phyloP scores from a whole-genome alignment of 2,888 invertebrate species.

The Pristionchus exspectatus region DNA sequence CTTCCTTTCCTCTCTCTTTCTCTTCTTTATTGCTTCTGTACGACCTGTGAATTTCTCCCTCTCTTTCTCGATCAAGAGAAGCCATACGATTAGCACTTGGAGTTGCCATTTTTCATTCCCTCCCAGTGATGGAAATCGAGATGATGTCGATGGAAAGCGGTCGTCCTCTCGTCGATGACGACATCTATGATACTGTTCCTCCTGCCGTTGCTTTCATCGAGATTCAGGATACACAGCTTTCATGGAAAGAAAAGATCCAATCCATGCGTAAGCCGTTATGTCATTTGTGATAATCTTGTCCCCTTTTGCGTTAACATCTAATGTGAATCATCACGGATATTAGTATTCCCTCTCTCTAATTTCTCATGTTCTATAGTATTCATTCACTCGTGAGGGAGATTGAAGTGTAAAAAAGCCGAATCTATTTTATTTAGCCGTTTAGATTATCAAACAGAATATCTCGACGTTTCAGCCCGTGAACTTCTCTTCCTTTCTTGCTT shows the following conservation, averaged over 20 bases:
- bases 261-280: too few relatives aligned
- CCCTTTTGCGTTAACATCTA: background rate
- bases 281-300: background rate
- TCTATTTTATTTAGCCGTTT: too few relatives aligned
- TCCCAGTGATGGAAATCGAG: background rate
- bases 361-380: too few relatives aligned
- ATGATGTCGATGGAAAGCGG: background rate
- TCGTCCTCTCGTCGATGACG: background rate
- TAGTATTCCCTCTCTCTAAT: background rate
- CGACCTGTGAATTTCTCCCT: background rate
- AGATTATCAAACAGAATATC: too few relatives aligned
- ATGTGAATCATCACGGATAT: background rate
- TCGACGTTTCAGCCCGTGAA: background rate
- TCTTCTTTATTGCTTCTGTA: constrained; percentile 12
- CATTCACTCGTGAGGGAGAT: too few relatives aligned
- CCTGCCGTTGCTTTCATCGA: background rate
- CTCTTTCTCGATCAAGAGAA: constrained; percentile 3
- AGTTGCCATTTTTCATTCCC: background rate
- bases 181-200: background rate
- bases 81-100: background rate
- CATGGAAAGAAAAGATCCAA: background rate
- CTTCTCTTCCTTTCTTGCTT: background rate
- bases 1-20: background rate
- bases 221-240: background rate
- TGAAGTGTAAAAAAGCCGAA: too few relatives aligned